These are phyloP conservation scores for Ardeotis arabs DNA, from an alignment of 2,113 vertebrate species.

Conservation along the genomic window DNA sequence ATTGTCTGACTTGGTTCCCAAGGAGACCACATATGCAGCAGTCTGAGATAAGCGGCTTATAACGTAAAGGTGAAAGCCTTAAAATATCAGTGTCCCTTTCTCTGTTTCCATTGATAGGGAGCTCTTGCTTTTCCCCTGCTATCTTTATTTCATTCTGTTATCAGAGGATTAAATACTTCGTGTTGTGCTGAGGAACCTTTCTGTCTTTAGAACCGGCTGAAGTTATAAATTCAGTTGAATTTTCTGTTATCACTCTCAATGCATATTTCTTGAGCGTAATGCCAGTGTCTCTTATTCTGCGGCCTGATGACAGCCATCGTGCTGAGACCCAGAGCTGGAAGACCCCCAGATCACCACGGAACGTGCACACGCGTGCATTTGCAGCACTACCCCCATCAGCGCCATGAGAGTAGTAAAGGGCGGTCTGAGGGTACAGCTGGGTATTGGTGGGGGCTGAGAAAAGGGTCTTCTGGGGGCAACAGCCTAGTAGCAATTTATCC, in stretches of 20 bases:
- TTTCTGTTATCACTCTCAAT: not conserved
- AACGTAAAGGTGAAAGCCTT: constrained; percentile 49
- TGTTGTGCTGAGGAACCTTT: not conserved
- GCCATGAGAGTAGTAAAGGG: not conserved
- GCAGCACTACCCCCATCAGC: not conserved
- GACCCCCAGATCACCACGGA: rapidly evolving
- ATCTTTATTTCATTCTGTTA: not conserved
- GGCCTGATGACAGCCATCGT: not conserved
- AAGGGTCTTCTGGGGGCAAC: not conserved
- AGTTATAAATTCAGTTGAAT: not conserved
- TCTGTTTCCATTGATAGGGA: not conserved
- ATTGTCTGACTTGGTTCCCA: constrained; percentile 65
- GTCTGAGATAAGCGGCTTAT: constrained; percentile 30
- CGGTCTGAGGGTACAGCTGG: not conserved
- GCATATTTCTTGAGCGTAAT: not conserved
- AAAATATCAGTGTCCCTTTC: not conserved
- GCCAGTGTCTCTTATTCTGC: rapidly evolving
- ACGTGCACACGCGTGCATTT: rapidly evolving
- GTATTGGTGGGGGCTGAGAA: not conserved
- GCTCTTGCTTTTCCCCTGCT: not conserved
- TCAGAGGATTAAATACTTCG: not conserved
- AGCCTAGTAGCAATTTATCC: not conserved
- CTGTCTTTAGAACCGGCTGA: not conserved
- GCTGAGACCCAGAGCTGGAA: not conserved
- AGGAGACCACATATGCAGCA: constrained; percentile 48